These are phyloP conservation scores for Drosophila siamana DNA, from an alignment of 2,888 invertebrate species.

Conservation along the genomic window DNA sequence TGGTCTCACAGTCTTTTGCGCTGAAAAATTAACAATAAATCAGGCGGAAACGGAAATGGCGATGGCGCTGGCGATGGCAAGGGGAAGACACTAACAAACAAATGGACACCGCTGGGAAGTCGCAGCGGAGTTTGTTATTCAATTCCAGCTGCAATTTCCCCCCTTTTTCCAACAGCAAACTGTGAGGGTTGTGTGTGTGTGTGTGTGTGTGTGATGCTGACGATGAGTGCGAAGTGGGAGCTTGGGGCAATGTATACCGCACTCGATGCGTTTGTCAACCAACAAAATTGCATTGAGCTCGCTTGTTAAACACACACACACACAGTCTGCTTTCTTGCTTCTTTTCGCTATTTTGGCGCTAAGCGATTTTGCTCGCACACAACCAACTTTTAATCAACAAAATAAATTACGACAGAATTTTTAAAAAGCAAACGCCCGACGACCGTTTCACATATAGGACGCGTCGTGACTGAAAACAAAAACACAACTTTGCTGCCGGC, in stretches of 20 bases:
- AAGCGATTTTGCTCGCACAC: constrained; percentile 44
- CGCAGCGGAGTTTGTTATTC: constrained; percentile 50
- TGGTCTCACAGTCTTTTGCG: constrained; percentile 2
- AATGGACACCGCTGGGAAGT: constrained; percentile 41
- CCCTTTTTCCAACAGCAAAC: constrained; percentile 34
- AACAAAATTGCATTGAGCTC: constrained; percentile 80
- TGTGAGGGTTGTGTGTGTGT: constrained; percentile 3
- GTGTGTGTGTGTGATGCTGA: constrained; percentile 1
- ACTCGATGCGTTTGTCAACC: constrained; percentile 77
- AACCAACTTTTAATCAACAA: constrained; percentile 19
- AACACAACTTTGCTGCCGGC: constrained; percentile 18
- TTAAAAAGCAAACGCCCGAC: constrained; percentile 54
- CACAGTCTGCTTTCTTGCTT: too few relatives aligned
- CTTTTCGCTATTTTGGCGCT: too few relatives aligned
- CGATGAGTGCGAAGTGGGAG: constrained; percentile 18
- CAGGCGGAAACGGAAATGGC: constrained; percentile 26
- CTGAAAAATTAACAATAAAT: constrained; percentile 45
- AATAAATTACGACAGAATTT: constrained; percentile 38
- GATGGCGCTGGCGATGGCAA: constrained; percentile 27
- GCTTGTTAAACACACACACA: constrained; percentile 13
- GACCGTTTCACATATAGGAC: constrained; percentile 58
- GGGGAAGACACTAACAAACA: constrained; percentile 20
- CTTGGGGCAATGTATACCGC: constrained; percentile 41
- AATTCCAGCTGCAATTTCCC: constrained; percentile 58
- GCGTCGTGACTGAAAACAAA: constrained; percentile 51